Conservation (phyloP, 2,113 vertebrate species). For the Sceloporus undulatus region DNA sequence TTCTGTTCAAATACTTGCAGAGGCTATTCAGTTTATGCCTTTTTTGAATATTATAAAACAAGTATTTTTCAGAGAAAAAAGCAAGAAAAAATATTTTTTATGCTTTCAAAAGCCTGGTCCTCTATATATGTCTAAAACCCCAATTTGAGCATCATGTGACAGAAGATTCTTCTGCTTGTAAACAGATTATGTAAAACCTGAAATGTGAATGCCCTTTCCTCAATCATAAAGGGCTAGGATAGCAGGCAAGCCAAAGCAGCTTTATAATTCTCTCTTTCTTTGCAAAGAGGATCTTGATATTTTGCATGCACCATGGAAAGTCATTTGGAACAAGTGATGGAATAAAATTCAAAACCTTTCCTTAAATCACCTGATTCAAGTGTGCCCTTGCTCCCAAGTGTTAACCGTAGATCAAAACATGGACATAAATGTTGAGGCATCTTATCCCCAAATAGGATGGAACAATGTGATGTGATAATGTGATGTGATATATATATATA, state of each 20-base stretch:
- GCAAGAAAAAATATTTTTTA: not conserved
- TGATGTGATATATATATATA: not conserved
- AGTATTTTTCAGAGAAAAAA: not conserved
- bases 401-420: conserved; percentile 13
- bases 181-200: not conserved
- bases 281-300: not conserved
- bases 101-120: not conserved
- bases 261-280: not conserved
- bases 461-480: conserved; percentile 8
- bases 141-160: not conserved
- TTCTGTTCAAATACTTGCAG: not conserved
- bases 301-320: conserved; percentile 13
- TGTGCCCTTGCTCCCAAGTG: not conserved
- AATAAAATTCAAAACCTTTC: not conserved
- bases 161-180: not conserved
- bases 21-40: not conserved
- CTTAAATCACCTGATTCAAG: conserved; percentile 14
- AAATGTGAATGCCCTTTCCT: not conserved
- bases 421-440: not conserved
- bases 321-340: not conserved
- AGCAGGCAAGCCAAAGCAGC: not conserved
- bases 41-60: not conserved
- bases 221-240: not conserved
- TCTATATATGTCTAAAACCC: not conserved
- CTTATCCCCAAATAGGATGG: not conserved